Evolutionary conservation across 2,888 invertebrate genomes (phyloP), one percentile per base, ranked within the genome.

Genomic region (Conchocele bisecta): DNA sequence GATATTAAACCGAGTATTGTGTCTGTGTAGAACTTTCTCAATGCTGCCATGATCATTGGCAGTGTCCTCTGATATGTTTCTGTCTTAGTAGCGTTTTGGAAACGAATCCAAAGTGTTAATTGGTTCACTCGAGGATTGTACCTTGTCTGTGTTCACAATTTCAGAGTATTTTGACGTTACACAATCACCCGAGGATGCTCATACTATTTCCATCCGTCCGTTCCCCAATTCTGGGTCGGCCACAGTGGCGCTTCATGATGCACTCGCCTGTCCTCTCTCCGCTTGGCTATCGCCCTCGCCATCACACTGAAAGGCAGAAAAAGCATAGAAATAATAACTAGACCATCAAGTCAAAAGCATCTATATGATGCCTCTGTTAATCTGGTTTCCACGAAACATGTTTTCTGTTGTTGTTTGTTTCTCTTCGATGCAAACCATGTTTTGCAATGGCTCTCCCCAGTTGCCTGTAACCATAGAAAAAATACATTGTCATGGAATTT

Each of bases 221-320:
- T n/a, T 53, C 44, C 42, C 60, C 64, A 68, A 22, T 60, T 64
- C 48, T 69, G 68, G 28, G 74, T 74, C 41, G 68, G 39, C 73
- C 73, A 73, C 13, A 51, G 17, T 26, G 67, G 72, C 11, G 50
- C 26, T 20, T 66, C 66, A 75, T 51, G 22, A 65, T 28, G 7
- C 42, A 39, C n/a, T 60, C 57, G 37, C 42, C 58, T 44, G 54
- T 61, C 70, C 39, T 39, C 31, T 29, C 68, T 56, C 15, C 61
- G 1, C 51, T 67, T 67, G 42, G n/a, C 24, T 15, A 66, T 13
- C n/a, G 26, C 11, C 22, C 65, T n/a, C 15, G 41, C 67, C 13
- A 67, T 26, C 58, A 72, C 24, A 67, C 66, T 72, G 66, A 67
- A 72, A 72, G 67, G 72, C 51, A 20, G 35, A 41, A n/a, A 51